Conservation (phyloP, 2,888 invertebrate genomes). For the Trimorus sp. region DNA sequence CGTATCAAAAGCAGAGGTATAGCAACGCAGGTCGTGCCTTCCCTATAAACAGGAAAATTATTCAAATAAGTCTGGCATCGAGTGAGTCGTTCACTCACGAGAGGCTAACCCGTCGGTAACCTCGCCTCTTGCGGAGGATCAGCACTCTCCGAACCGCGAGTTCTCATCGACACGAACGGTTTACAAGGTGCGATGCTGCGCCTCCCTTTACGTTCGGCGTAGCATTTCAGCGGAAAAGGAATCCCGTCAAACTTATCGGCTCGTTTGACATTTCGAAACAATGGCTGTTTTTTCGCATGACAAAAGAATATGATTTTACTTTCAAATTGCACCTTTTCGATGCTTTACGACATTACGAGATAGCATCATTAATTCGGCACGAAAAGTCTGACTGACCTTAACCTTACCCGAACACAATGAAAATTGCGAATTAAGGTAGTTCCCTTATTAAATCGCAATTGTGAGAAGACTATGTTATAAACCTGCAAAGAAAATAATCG, state of each 20-base stretch:
- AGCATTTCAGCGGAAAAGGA: constrained; percentile 37
- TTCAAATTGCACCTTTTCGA: too few species aligned
- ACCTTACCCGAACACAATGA: too few species aligned
- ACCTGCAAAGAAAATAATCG: too few species aligned
- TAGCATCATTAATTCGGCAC: too few species aligned
- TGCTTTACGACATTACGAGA: too few species aligned
- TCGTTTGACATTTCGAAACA: constrained; percentile 33
- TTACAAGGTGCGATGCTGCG: constrained; percentile 51
- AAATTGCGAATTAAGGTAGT: too few species aligned
- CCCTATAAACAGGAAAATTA: constrained; percentile 64
- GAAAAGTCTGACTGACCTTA: too few species aligned
- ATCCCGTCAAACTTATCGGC: constrained; percentile 33
- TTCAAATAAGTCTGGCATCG: constrained; percentile 59
- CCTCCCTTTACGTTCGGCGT: constrained; percentile 30
- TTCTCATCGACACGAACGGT: constrained; percentile 57
- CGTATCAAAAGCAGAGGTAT: constrained; percentile 37
- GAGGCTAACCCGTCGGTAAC: constrained; percentile 50
- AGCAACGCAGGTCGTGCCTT: constrained; percentile 43
- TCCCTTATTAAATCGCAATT: too few species aligned
- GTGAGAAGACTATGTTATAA: too few species aligned
- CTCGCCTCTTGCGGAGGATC: constrained; percentile 36
- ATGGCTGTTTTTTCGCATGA: constrained; percentile 2
- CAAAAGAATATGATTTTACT: too few species aligned
- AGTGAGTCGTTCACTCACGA: constrained; percentile 59
- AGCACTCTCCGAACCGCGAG: constrained; percentile 46